Evolutionary conservation across 2,888 invertebrate species (phyloP).

Genomic region (Falcaria lacertinaria): DNA sequence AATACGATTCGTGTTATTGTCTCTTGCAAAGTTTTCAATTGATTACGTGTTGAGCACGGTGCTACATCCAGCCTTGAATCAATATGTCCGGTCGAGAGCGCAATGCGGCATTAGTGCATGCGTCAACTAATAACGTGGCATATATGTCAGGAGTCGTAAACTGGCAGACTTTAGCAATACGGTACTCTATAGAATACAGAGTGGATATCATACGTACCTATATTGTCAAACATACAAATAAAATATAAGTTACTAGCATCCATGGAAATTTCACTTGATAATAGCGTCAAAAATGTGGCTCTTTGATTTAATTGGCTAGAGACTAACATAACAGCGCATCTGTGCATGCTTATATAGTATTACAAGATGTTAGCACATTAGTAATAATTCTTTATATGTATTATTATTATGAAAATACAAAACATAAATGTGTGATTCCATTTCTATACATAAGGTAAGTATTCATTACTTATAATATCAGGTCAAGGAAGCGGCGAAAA

Average conservation of each 20-base stretch:
- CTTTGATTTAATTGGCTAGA: too few species aligned
- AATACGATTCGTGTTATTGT: too few species aligned
- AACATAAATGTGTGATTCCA: too few species aligned
- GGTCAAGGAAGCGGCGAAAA: too few species aligned
- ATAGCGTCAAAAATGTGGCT: not conserved
- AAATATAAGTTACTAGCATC: slow-evolving; percentile 1
- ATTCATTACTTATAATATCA: too few species aligned
- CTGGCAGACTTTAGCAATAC: slow-evolving; percentile 39
- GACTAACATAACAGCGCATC: too few species aligned
- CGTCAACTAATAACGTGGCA: not conserved
- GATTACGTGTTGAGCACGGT: not conserved
- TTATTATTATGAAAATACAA: too few species aligned
- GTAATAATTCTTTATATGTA: too few species aligned
- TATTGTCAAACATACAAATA: slow-evolving; percentile 36
- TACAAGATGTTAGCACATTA: too few species aligned
- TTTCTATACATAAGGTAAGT: too few species aligned
- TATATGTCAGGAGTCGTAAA: slow-evolving; percentile 39
- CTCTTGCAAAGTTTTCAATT: not conserved
- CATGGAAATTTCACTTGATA: not conserved
- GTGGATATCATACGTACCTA: slow-evolving; percentile 18
- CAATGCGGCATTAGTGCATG: not conserved
- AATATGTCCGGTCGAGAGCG: not conserved
- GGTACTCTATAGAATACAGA: slow-evolving; percentile 41
- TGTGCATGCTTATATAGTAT: too few species aligned
- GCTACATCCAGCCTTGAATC: not conserved